Conservation (phyloP, 92 coral and sea anemone genomes). For the Plumapathes pennacea region DNA sequence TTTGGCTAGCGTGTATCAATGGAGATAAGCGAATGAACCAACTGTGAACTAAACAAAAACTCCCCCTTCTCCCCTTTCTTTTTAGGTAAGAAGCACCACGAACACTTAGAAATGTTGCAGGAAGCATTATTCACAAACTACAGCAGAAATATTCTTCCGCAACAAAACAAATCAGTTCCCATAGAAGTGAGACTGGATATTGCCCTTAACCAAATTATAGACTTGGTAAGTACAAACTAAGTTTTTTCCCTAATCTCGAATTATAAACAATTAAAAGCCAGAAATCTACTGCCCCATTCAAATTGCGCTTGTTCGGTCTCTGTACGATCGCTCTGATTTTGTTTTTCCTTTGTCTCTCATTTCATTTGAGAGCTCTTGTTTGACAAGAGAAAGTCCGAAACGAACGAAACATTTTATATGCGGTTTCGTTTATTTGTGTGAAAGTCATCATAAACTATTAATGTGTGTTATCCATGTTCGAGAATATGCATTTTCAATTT, state of each 20-base stretch:
- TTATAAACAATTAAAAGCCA: too few relatives aligned
- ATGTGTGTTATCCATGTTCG: too few relatives aligned
- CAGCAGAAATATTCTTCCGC: constrained; percentile 80
- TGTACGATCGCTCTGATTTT: too few relatives aligned
- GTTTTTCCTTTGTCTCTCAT: too few relatives aligned
- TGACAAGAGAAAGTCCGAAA: neutral
- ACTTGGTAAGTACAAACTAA: constrained; percentile 79
- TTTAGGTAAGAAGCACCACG: constrained; percentile 52
- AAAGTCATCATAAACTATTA: too few relatives aligned
- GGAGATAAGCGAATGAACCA: neutral
- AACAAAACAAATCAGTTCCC: constrained; percentile 58
- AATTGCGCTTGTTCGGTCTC: too few relatives aligned
- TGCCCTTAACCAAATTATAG: constrained; percentile 85
- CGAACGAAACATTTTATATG: too few relatives aligned
- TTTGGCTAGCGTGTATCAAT: constrained; percentile 28
- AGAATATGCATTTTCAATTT: too few relatives aligned
- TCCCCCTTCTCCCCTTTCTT: constrained; percentile 13
- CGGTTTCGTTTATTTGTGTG: too few relatives aligned
- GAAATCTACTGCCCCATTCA: too few relatives aligned
- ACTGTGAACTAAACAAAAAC: constrained; percentile 11
- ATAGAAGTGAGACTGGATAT: constrained; percentile 73
- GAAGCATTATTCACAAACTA: constrained; percentile 64
- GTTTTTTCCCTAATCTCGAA: neutral
- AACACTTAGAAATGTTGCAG: constrained; percentile 56
- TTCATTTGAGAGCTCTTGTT: too few relatives aligned